Conservation (phyloP, 1,140 invertebrate species). For the Nephila pilipes region DNA sequence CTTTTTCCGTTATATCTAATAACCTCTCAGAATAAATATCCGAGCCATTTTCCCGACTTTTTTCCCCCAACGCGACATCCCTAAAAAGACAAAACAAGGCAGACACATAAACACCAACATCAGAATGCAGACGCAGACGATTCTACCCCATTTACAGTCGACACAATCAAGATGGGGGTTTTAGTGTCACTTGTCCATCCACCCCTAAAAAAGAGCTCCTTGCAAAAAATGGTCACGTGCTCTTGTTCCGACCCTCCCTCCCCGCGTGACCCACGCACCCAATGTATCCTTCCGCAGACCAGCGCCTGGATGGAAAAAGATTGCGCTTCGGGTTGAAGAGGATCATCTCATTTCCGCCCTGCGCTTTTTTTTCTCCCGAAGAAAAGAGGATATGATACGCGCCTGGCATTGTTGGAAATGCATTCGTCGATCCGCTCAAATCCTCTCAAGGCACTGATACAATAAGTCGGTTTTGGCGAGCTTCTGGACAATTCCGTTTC, state of each 20-base stretch:
- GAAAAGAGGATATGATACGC: background rate
- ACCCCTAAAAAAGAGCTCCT: background rate
- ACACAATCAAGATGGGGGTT: background rate
- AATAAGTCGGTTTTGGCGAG: background rate
- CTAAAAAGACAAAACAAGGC: too few relatives aligned
- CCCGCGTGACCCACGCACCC: background rate
- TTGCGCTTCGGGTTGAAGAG: background rate
- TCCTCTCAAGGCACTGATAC: background rate
- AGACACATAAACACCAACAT: too few relatives aligned
- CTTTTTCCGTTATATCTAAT: too few relatives aligned
- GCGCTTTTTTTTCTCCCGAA: background rate
- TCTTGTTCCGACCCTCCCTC: background rate
- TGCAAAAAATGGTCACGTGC: constrained; percentile 18
- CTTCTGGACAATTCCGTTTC: background rate
- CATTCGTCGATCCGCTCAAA: background rate
- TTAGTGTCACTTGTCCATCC: background rate
- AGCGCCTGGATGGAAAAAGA: background rate
- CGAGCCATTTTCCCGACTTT: too few relatives aligned
- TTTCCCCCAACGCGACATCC: too few relatives aligned
- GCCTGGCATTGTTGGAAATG: constrained; percentile 1
- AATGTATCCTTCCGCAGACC: background rate
- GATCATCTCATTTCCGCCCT: constrained; percentile 29
- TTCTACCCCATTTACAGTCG: background rate
- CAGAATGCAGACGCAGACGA: background rate
- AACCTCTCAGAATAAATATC: too few relatives aligned